Conservation (phyloP, 2,888 invertebrate genomes). For the Hofmannophila pseudospretella region DNA sequence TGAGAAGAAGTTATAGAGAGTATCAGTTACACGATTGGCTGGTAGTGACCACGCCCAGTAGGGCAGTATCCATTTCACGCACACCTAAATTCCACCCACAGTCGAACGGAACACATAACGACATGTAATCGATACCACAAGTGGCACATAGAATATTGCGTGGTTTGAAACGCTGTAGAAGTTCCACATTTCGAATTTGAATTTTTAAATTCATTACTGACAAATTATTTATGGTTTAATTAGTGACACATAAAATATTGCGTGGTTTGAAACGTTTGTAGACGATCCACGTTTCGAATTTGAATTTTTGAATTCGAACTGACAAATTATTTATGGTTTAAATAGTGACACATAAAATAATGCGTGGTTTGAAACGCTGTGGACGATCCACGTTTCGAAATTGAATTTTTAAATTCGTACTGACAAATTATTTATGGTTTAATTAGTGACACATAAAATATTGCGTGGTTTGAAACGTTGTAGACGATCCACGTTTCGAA, state of each 20-base stretch:
- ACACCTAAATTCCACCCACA: constrained; percentile 65
- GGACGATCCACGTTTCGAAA: not conserved
- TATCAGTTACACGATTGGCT: constrained; percentile 77
- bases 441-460: constrained; percentile 26
- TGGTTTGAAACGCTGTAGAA: not conserved
- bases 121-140: constrained; percentile 35
- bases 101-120: constrained; percentile 28
- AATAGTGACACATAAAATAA: too few species aligned
- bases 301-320: too few species aligned
- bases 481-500: not conserved
- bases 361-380: not conserved
- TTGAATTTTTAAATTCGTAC: not conserved
- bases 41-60: constrained; percentile 63
- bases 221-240: not conserved
- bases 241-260: too few species aligned
- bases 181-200: not conserved
- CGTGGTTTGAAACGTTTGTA: too few species aligned
- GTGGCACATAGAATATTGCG: constrained; percentile 24
- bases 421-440: not conserved
- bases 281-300: too few species aligned
- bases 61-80: constrained; percentile 64
- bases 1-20: constrained; percentile 57
- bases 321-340: too few species aligned
- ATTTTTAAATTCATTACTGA: not conserved
- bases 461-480: not conserved